Evolutionary conservation across 2,113 vertebrate species (phyloP), one percentile per base, ranked within the genome.

Genomic region (Euleptes europaea): DNA sequence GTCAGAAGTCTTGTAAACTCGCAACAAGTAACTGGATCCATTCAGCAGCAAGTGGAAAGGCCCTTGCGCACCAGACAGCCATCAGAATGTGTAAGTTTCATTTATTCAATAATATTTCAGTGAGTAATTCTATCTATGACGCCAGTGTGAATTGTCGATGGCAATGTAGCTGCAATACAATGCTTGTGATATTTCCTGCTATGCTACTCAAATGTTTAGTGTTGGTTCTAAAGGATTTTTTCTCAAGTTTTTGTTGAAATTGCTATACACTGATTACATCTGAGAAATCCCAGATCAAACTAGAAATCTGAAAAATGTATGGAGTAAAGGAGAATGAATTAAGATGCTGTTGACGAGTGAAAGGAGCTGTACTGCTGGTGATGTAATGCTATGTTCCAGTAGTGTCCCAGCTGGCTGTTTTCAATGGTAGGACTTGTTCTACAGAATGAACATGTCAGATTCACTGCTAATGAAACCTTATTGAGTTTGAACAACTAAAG

Each of bases 21-120:
- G 85, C 98, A 98, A 93, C 97, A 98, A 84, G 97, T 98, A 89
- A 93, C 97, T 40, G 95, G 97, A 87, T 96, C 98, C 65, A 82
- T 95, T 83, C 96, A 96, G 74, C 95, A 92, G 79, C 96, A 94
- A 75, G 91, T 93, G 76, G 98, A 99, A 79, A 94, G 97, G 49
- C 95, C 96, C 6, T 92, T 96, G 65, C 95, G 98, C 82, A 97
- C 96, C 89, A 96, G 99, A 69, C 98, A 98, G 88, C 91, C 97
- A 0, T 99, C 99, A 57, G 99, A 99, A 96, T 98, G 98, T 95
- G 99, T 99, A 96, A 98, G 98, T 97, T 86, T 17, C 77, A 49
- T 63, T 31, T 71, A 77, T 80, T 40, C 0, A 7, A 77, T 67
- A 72, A 78, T 3, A 8, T 44, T 89, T 79, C 54, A 88, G 76